Base-by-base conservation (phyloP, 2,113 vertebrate genomes). In the Paramisgurnus dabryanus region DNA sequence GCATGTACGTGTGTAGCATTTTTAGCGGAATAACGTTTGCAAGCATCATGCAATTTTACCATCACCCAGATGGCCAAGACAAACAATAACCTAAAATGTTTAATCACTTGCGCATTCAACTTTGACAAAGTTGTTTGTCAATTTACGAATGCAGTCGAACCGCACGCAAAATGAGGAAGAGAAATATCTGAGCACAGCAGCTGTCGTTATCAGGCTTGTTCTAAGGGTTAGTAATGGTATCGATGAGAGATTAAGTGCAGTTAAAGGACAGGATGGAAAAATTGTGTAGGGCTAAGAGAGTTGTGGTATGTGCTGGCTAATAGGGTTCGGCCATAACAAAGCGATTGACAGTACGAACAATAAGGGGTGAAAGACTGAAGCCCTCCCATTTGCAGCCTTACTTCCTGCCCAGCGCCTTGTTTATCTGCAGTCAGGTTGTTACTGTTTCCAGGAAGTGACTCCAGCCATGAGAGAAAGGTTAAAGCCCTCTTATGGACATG, bases 361-460 rank as follows among this genome's bases (percentile, higher is more conserved):
- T 91, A 86, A 90, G 80, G 88, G 87, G 85, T 87, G 87, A 86
- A 84, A 82, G 83, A 88, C 63, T 74, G 66, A 81, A 57, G 63
- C 77, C 67, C 79, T n/a, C 78, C 77, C 63, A 84, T 80, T 80
- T 74, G 80, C 83, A 70, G 65, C 83, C 85, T 84, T 81, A 87
- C 89, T 88, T 92, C 90, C 89, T 86, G 84, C 66, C 58, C 77
- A 79, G 69, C 43, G 79, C 76, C 78, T 65, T 53, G 89, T 91
- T 92, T 91, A 86, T 90, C 85, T 87, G 81, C 67, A 76, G 70
- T 76, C 71, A 87, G 80, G 86, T 85, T 92, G 88, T 86, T 92
- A 87, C 86, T 75, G 47, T 91, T 89, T 91, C 87, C 89, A 93
- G 92, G 91, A 94, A 92, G 86, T 89, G 84, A 91, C 87, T 87